phyloP scores from a whole-genome alignment of 2,113 vertebrate genomes.

The Prunella fulvescens region DNA sequence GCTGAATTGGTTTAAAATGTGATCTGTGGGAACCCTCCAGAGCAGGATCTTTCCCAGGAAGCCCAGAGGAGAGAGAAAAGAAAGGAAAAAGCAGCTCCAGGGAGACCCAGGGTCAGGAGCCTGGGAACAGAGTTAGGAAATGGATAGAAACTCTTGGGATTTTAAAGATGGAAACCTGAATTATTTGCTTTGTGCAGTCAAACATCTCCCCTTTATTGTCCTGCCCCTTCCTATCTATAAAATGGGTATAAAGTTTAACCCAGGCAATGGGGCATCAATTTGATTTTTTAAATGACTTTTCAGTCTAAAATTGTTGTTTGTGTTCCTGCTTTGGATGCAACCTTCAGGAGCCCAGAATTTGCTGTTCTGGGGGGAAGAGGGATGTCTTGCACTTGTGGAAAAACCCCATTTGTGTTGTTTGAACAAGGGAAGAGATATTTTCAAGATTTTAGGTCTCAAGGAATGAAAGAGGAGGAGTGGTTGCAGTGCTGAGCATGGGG shows the following conservation, averaged over 20 bases:
- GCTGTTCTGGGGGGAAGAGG: background rate
- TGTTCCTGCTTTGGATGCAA: background rate
- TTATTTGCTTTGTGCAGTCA: background rate
- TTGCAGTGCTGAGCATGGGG: background rate
- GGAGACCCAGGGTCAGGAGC: background rate
- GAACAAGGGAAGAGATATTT: background rate
- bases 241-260: background rate
- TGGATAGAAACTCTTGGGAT: background rate
- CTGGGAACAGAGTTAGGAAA: background rate
- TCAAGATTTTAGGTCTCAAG: background rate
- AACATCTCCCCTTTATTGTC: background rate
- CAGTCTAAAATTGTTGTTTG: background rate
- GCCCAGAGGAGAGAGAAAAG: background rate
- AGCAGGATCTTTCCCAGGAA: background rate
- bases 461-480: background rate
- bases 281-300: background rate
- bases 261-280: background rate
- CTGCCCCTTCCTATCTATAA: background rate
- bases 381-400: background rate
- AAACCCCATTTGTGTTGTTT: background rate
- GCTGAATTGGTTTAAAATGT: background rate
- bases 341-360: background rate
- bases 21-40: background rate
- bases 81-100: background rate
- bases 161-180: background rate